Evolutionary conservation across 2,888 invertebrate genomes (phyloP), one percentile per base, ranked within the genome.

Genomic region (Microctonus brassicae): DNA sequence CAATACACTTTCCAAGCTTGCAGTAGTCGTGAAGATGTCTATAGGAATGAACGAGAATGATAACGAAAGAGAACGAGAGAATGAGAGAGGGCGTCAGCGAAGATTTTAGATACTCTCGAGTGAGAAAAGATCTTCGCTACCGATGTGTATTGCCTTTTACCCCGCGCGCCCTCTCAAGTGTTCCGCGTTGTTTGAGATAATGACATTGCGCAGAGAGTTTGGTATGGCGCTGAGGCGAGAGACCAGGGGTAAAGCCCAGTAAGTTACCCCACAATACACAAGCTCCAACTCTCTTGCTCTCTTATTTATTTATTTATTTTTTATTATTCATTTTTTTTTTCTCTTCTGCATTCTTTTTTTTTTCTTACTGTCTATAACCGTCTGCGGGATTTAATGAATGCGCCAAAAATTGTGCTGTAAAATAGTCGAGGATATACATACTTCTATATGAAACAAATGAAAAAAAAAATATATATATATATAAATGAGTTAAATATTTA

Each of bases 131-230:
- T 58, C 22, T 55, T 26, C 26, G 34, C 39, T 68, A 69, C 58
- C 72, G 73, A 76, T 75, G 77, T 47, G 47, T 74, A 75, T 75
- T 74, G 75, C 76, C 70, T 47, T 39, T 62, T 20, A 61, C 62
- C 69, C 62, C 47, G 55, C 47, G 55, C 76, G 75, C 75, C 69
- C 78, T 73, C 75, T 70, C 77, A 78, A 80, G 78, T 78, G 78
- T 78, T 78, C 76, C 76, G 75, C 77, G 75, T 80, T 79, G 78
- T 79, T 79, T 78, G 77, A 79, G 79, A 81, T 81, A 80, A 81
- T 81, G 80, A 81, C 78, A 80, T 80, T 75, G 79, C 76, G 47
- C 47, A 47, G 17, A 47, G 17, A 47, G 17, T 17, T 47, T 47
- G 47, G 47, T 47, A 47, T 47, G 17, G 20, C 9, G n/a, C 6